Percentiles rank a stretch among this genome's conserved stretches.
Evolutionary conservation across 2,797 vertebrate species (phyloP).

Genomic region (Gambelia wislizenii): DNA sequence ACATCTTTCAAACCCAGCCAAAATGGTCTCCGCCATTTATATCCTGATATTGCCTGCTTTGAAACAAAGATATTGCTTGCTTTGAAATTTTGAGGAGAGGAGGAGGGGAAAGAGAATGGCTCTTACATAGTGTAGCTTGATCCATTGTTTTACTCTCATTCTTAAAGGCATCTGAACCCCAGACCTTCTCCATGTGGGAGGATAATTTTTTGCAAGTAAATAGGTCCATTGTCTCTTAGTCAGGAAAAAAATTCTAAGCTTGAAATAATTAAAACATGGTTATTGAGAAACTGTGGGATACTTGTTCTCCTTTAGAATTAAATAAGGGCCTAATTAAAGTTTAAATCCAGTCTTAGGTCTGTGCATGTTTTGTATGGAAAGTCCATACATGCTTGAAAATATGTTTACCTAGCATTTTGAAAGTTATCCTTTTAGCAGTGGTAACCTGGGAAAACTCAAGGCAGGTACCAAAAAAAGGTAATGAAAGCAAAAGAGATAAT

Average conservation of each 20-base stretch:
- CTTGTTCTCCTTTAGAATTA: background rate
- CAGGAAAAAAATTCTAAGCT: background rate
- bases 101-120: rapidly evolving
- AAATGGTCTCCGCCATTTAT: slow-evolving; percentile 12
- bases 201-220: slow-evolving; percentile 48
- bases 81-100: background rate
- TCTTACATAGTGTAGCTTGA: slow-evolving; percentile 4
- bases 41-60: slow-evolving; percentile 28
- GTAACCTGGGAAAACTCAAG: background rate
- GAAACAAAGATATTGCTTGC: slow-evolving; percentile 11
- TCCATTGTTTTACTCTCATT: background rate
- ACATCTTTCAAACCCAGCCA: slow-evolving; percentile 8
- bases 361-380: background rate
- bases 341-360: background rate
- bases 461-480: background rate
- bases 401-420: slow-evolving; percentile 19
- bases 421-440: slow-evolving; percentile 18
- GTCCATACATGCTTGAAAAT: background rate
- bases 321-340: slow-evolving; percentile 33
- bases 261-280: slow-evolving; percentile 51
- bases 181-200: slow-evolving; percentile 27
- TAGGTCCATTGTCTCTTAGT: slow-evolving; percentile 32
- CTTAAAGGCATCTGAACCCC: slow-evolving; percentile 39
- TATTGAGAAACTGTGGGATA: background rate
- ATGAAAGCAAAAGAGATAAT: background rate